Base-by-base conservation (phyloP, 2,113 vertebrate species). In the Grammomys dolichurus region DNA sequence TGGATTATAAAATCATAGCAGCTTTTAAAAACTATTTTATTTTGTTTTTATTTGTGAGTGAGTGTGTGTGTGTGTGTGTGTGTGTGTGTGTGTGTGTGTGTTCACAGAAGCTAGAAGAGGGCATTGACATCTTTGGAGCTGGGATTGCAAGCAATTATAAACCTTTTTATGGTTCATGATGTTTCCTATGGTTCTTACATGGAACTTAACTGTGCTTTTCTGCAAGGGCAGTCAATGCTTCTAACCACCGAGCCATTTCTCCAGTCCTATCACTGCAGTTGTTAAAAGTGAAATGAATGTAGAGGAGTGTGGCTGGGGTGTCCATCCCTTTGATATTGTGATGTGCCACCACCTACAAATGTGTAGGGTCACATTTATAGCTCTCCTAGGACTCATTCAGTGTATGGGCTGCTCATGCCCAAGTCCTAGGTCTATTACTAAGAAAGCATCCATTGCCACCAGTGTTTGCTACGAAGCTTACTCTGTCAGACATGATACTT, bases 1-100 rank as follows among this genome's bases (percentile, higher is more conserved):
- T 95, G 31, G n/a, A 88, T 73, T 26, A 92, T 93, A 90, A 95
- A 93, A 85, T 51, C 51, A 94, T 22, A 93, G n/a, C 17, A 87
- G n/a, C 2, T 20, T 86, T 82, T 14, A 0, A 84, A 40, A 84
- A 81, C 22, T 4, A 36, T 17, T 77, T 78, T 58, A 63, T 28
- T 84, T 43, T 36, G 13, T 80, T 80, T 43, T 85, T 43, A 11
- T 67, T 31, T 67, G n/a, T 82, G 36, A 43, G 54, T 58, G 17
- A 36, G 19, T 56, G 22, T 84, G 24, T 84, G n/a, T 43, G 5
- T 63, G 14, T 31, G n/a, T 84, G 24, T 84, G n/a, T 43, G 5
- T 63, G 14, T 31, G n/a, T 60, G n/a, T 63, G n/a, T 84, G 24
- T 60, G 12, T 46, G 24, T 65, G 36, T 82, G 5, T 63, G 36